These are phyloP conservation scores for Heterohyrax brucei DNA, from an alignment of 2,797 vertebrate species.

Conservation along the genomic window DNA sequence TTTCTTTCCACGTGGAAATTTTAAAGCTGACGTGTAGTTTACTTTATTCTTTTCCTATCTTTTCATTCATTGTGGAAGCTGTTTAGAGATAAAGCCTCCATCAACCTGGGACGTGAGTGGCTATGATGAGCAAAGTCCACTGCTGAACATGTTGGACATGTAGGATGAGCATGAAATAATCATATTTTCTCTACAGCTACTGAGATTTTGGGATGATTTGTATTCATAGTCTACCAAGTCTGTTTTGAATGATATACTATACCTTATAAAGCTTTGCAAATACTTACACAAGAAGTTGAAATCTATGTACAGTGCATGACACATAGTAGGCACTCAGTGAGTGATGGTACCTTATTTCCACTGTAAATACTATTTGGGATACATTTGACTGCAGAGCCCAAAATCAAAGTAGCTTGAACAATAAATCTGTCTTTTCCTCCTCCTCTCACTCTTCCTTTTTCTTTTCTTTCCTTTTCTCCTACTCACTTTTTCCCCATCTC, in stretches of 20 bases:
- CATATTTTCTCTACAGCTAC: slow-evolving; percentile 34
- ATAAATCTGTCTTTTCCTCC: neutral
- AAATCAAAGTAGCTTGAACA: slow-evolving; percentile 51
- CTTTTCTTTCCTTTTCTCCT: neutral
- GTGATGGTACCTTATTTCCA: neutral
- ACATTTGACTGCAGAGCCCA: neutral
- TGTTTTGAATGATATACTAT: neutral
- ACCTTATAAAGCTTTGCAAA: slow-evolving; percentile 14
- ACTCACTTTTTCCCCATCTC: neutral
- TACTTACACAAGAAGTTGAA: slow-evolving; percentile 52
- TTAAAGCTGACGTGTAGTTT: slow-evolving; percentile 9
- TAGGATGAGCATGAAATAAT: slow-evolving; percentile 26
- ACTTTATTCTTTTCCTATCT: neutral
- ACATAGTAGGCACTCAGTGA: neutral
- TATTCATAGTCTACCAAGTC: neutral
- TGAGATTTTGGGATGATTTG: slow-evolving; percentile 49
- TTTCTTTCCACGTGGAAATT: slow-evolving; percentile 57
- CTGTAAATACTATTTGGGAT: slow-evolving; percentile 55
- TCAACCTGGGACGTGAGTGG: neutral
- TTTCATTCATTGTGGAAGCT: slow-evolving; percentile 32
- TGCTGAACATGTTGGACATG: neutral
- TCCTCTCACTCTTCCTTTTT: neutral
- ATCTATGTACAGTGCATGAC: neutral
- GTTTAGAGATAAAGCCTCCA: slow-evolving; percentile 23
- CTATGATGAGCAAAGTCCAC: neutral